Conservation (phyloP, 2,797 vertebrate species). For the Myotis planiceps region DNA sequence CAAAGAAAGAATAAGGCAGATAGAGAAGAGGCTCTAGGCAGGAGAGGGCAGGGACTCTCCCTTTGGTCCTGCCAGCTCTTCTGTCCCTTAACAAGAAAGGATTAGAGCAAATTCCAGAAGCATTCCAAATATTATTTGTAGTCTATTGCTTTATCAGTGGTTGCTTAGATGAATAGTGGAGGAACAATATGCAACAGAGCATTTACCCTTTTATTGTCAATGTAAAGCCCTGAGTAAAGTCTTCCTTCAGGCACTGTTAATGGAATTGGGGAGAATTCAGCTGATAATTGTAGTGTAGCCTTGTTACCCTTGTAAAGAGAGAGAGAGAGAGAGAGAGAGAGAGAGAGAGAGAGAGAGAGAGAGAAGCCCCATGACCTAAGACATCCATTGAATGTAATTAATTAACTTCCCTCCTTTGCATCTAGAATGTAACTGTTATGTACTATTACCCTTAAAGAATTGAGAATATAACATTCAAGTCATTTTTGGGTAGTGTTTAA, state of each 20-base stretch:
- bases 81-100: neutral
- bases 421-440: neutral
- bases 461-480: neutral
- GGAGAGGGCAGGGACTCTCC: neutral
- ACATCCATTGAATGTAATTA: neutral
- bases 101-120: neutral
- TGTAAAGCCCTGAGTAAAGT: neutral
- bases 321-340: neutral
- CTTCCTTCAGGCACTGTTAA: neutral
- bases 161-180: neutral
- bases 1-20: neutral
- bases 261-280: neutral
- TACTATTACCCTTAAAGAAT: neutral
- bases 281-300: neutral
- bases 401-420: neutral
- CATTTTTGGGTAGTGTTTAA: neutral
- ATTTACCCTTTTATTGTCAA: neutral
- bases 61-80: neutral
- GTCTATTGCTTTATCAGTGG: neutral
- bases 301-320: neutral
- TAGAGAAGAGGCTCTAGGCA: neutral
- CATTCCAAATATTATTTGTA: neutral
- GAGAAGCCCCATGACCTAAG: neutral
- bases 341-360: neutral
- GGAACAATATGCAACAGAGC: neutral